phyloP scores from a whole-genome alignment of 1,140 invertebrate species.

The Zeugodacus cucurbitae region DNA sequence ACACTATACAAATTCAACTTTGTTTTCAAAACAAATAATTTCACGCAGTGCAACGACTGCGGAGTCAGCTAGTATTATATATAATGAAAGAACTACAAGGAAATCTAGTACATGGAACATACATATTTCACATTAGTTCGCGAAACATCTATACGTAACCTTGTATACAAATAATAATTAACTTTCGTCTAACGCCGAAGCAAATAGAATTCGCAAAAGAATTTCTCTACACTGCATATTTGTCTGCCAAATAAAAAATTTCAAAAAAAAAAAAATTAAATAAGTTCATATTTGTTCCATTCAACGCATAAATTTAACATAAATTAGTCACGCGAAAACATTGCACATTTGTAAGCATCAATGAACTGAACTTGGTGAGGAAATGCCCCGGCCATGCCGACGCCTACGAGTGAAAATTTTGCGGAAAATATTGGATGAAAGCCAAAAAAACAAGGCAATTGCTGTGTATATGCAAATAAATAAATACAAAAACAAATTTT shows the following conservation, averaged over 20 bases:
- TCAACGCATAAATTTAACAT: not conserved
- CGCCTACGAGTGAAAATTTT: slow-evolving; percentile 3
- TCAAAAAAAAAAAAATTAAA: not conserved
- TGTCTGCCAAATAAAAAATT: not conserved
- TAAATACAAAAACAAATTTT: not conserved
- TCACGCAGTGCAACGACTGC: too few species aligned
- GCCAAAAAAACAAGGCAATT: not conserved
- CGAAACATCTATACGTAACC: too few species aligned
- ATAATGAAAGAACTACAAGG: too few species aligned
- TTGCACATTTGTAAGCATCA: not conserved
- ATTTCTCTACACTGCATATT: not conserved
- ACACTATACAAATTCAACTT: too few species aligned
- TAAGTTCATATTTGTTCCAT: not conserved
- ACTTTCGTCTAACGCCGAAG: not conserved
- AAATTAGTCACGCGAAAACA: slow-evolving; percentile 27
- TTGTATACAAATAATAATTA: not conserved
- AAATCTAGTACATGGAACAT: too few species aligned
- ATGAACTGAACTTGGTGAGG: slow-evolving; percentile 15
- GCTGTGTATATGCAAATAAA: not conserved
- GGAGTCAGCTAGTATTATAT: too few species aligned
- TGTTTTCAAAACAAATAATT: too few species aligned
- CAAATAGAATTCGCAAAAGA: not conserved
- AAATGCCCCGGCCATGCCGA: not conserved
- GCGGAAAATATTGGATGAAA: not conserved
- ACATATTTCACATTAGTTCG: too few species aligned